Evolutionary conservation across 2,888 invertebrate genomes (phyloP), one percentile per base, ranked within the genome.

Genomic region (Chrysotoxum bicinctum): DNA sequence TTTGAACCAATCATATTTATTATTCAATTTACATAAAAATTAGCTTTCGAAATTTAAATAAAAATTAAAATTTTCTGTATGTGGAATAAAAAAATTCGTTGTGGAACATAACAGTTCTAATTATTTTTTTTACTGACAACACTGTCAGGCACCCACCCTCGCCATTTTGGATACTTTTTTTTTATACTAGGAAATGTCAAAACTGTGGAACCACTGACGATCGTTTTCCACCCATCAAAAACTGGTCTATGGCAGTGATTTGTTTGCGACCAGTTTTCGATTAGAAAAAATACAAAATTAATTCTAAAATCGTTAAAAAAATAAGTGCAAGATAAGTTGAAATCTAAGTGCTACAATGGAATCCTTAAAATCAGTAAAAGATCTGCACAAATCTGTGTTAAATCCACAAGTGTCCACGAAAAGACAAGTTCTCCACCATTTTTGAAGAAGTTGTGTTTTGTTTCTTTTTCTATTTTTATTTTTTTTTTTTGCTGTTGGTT

Each of bases 381-480:
- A 85, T 54, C 69, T 50, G 73, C 85, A 85, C 76, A 81, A 85
- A 85, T 81, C 72, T 58, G 80, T 81, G 80, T 76, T 73, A 32
- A 76, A 80, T 85, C 85, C 73, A 85, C 85, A 85, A 85, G 85
- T 85, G 85, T 85, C 73, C 26, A 48, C 69, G 68, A 60, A 85
- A 68, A 73, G 73, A 85, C 76, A 58, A 82, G 82, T 82, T 82
- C 85, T 85, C 86, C 86, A 86, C 86, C 86, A 86, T 86, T 86
- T 86, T 86, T 82, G 73, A 86, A 81, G 76, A 81, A 82, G 81
- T 86, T 76, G 77, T 85, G 82, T 85, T 81, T 73, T 54, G 62
- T 74, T 62, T 40, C 56, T 74, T 66, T 54, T 69, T 74, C 32
- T 43, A 60, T 48, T 60, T 30, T 72, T 52, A 43, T 45, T 30